These are phyloP conservation scores for Hemiscyllium ocellatum DNA, from an alignment of 2,113 vertebrate genomes.

Conservation along the genomic window DNA sequence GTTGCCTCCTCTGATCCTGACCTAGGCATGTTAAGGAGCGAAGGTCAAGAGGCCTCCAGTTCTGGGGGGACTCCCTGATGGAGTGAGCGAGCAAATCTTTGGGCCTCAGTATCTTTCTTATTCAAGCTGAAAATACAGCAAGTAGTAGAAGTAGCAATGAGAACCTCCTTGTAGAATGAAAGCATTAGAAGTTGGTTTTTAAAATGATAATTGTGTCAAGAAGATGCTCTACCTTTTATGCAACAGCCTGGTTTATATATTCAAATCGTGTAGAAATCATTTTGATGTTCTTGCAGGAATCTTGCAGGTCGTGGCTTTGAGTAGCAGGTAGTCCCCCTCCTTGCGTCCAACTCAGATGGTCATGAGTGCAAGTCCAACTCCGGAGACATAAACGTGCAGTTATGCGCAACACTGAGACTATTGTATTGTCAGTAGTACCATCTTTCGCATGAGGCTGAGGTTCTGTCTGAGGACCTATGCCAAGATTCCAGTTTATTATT, in stretches of 20 bases:
- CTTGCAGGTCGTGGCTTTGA: background rate
- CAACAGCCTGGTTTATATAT: background rate
- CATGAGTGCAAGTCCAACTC: background rate
- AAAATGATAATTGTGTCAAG: background rate
- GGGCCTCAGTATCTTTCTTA: background rate
- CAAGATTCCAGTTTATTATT: background rate
- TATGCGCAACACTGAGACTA: background rate
- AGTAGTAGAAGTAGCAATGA: background rate
- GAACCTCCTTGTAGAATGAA: background rate
- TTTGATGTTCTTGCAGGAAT: slow-evolving; percentile 13
- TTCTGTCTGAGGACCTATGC: background rate
- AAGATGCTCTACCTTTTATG: background rate
- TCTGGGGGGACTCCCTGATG: accelerated
- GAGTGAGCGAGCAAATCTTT: background rate
- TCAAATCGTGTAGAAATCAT: background rate
- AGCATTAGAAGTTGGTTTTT: background rate
- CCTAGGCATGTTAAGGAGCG: background rate
- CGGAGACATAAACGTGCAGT: background rate
- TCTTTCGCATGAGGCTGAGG: background rate
- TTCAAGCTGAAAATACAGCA: background rate
- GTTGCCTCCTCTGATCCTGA: background rate
- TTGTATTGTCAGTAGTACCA: background rate
- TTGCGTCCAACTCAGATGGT: no score
- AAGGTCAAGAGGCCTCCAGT: background rate
- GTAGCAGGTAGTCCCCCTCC: no score